Base-by-base conservation (phyloP, 2,888 invertebrate genomes). In the Pristionchus entomophagus region DNA sequence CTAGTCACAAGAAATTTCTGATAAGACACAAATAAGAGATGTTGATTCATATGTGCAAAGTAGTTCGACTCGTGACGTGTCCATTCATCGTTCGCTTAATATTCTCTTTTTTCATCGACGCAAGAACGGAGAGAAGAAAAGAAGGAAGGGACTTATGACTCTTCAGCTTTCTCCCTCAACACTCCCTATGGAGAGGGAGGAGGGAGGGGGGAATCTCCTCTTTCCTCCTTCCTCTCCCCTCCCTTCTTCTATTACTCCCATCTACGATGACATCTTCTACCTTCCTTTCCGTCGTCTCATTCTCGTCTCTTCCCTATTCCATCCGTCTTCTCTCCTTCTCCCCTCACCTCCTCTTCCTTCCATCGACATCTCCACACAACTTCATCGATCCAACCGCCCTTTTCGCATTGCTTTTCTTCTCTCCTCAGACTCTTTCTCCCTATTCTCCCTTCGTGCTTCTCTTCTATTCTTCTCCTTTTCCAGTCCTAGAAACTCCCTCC, bases 381-480 rank as follows among this genome's bases (percentile, higher is more conserved):
- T 77, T 73, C 59, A 53, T 59, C 80, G 26, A 65, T 87, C 41
- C 73, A 73, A 8, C 73, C 73, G 73, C n/a, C 73, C 73, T 73
- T 77, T 77, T 69, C 69, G 59, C 65, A 81, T 82, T 87, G 59
- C 65, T 38, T 85, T 59, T 78, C 38, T 56, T 32, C 51, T 59
- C 86, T 83, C 85, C 84, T 86, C 86, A 86, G 69, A 87, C 84
- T 88, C 87, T 86, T 87, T 87, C 87, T 83, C 86, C 32, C 59
- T 80, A 19, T 80, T 53, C 51, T 80, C 73, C 69, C 35, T 49
- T 82, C 82, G 26, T 82, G n/a, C 35, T 22, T 82, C 26, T 82
- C 49, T 73, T 19, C 35, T 53, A 59, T 56, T 73, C 59, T 51
- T 56, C 82, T 82, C 82, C n/a, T 41, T 78, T n/a, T 32, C 29